A percentile compares a stretch with the other conserved stretches of the same genome.
Conservation (phyloP, 2,888 invertebrate genomes). For the Xylota sylvarum region DNA sequence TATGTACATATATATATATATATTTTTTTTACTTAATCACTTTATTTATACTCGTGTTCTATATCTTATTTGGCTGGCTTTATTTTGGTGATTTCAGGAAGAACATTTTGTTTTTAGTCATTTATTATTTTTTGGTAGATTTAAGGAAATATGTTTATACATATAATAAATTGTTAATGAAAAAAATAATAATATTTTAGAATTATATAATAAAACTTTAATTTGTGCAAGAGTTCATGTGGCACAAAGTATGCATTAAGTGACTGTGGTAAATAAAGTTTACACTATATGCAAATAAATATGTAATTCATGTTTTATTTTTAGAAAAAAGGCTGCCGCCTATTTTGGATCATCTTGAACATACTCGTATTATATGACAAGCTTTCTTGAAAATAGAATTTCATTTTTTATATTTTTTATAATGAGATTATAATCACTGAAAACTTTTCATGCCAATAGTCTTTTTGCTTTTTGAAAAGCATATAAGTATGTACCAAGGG, state of each 20-base stretch:
- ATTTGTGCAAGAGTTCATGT: slow-evolving; percentile 56
- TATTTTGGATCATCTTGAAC: too few relatives aligned
- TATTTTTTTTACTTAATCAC: background rate
- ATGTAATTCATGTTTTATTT: too few relatives aligned
- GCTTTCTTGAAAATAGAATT: too few relatives aligned
- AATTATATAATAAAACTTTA: slow-evolving; percentile 7
- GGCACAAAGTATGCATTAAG: slow-evolving; percentile 62
- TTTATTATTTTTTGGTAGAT: slow-evolving; percentile 30
- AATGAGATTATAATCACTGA: too few relatives aligned
- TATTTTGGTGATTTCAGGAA: slow-evolving; percentile 19
- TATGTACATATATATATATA: too few relatives aligned
- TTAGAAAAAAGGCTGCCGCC: too few relatives aligned
- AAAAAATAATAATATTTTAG: slow-evolving; percentile 11
- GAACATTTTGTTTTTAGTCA: slow-evolving; percentile 12
- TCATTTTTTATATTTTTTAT: too few relatives aligned
- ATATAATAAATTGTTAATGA: slow-evolving; percentile 44
- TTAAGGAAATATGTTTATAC: slow-evolving; percentile 31
- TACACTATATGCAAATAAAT: slow-evolving; percentile 37
- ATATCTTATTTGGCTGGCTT: background rate
- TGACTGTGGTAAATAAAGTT: slow-evolving; percentile 58
- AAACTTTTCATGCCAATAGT: too few relatives aligned
- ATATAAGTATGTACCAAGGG: too few relatives aligned
- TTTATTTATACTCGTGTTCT: background rate
- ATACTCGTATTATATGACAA: too few relatives aligned
- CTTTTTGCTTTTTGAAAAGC: too few relatives aligned